Evolutionary conservation across 2,113 vertebrate genomes (phyloP).

Genomic region (Amazona vittata): DNA sequence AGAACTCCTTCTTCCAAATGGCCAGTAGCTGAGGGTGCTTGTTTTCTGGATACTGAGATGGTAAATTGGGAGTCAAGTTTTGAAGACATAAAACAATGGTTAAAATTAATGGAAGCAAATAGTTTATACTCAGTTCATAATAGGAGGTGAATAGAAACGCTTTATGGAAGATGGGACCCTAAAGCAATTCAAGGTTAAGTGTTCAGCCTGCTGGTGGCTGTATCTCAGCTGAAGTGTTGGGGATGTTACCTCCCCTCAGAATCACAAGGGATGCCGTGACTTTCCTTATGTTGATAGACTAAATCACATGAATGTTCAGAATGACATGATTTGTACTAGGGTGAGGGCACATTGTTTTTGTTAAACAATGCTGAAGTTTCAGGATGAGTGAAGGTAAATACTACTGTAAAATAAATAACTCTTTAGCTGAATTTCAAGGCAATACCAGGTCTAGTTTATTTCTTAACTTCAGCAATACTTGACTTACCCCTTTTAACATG

Average conservation of each 20-base stretch:
- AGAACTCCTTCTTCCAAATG: neutral
- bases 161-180: neutral
- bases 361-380: neutral
- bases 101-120: neutral
- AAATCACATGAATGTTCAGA: neutral
- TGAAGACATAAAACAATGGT: neutral
- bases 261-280: neutral
- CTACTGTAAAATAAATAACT: neutral
- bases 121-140: neutral
- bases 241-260: neutral
- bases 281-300: neutral
- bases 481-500: accelerated
- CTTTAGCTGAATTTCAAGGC: neutral
- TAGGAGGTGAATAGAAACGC: neutral
- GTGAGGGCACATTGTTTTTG: neutral
- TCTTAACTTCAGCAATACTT: neutral
- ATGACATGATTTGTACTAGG: neutral
- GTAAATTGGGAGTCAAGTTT: neutral
- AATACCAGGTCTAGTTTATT: neutral
- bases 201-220: neutral
- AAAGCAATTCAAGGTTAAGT: neutral
- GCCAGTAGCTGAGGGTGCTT: neutral
- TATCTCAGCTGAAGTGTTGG: neutral
- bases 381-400: neutral
- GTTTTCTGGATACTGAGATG: neutral